Percentiles rank a stretch among this genome's conserved stretches.
Evolutionary conservation across 2,113 vertebrate species (phyloP).

Genomic region (Axis porcinus): DNA sequence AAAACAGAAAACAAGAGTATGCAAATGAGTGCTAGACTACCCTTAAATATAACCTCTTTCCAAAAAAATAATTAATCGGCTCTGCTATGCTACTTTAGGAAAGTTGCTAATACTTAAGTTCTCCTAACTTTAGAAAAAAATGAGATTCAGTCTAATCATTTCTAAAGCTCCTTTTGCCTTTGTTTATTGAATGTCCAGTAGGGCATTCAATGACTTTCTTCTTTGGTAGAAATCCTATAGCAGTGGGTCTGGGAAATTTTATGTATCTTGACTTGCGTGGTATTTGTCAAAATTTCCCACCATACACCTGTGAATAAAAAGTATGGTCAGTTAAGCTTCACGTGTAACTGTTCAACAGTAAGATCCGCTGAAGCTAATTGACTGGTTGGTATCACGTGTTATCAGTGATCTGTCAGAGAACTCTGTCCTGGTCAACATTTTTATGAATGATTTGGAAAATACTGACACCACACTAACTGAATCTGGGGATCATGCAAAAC

Average conservation of each 20-base stretch:
- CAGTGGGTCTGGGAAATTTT: not conserved
- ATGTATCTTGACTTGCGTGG: not conserved
- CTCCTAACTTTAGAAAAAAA: not conserved
- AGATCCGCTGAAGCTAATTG: not conserved
- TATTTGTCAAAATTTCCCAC: constrained; percentile 16
- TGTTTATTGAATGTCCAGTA: not conserved
- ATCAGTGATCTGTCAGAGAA: not conserved
- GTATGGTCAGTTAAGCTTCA: not conserved
- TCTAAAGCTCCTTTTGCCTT: not conserved
- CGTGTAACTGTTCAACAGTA: not conserved
- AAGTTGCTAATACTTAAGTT: not conserved
- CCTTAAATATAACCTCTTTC: not conserved
- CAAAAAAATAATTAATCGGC: not conserved
- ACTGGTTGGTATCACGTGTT: not conserved
- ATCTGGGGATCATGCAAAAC: not conserved
- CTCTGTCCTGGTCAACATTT: not conserved
- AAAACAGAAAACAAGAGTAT: not conserved
- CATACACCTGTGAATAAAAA: not conserved
- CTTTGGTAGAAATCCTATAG: not conserved
- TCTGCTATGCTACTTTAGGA: not conserved
- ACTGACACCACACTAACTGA: not conserved
- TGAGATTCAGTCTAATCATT: not conserved
- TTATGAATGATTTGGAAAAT: constrained; percentile 18
- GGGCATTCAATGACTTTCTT: not conserved
- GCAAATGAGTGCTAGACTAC: not conserved